phyloP scores from a whole-genome alignment of 2,113 vertebrate species.

The Dipodomys stephensi region DNA sequence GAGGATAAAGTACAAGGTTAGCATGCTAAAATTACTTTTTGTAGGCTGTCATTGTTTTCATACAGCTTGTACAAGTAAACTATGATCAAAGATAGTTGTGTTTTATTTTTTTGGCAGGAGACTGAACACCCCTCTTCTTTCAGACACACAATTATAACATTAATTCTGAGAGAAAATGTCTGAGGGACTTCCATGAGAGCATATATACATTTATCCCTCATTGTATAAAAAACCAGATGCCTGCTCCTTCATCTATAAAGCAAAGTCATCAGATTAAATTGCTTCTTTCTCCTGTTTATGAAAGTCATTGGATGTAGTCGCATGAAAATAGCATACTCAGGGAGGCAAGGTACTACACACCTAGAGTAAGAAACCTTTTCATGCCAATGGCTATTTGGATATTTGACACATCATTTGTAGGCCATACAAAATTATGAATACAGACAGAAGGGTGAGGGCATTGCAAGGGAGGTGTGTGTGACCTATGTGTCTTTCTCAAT shows the following conservation, averaged over 20 bases:
- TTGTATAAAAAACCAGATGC: not conserved
- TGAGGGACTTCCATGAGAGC: not conserved
- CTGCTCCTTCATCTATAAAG: not conserved
- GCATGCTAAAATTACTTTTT: not conserved
- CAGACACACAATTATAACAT: not conserved
- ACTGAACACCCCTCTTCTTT: not conserved
- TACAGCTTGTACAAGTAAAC: not conserved
- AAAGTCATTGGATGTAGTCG: not conserved
- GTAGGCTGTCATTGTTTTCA: not conserved
- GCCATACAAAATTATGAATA: no score
- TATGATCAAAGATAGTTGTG: not conserved
- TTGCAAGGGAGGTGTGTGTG: no score
- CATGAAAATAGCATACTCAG: not conserved
- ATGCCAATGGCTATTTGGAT: no score
- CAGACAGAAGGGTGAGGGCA: no score
- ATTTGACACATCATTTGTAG: no score
- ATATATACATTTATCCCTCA: not conserved
- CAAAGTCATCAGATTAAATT: not conserved
- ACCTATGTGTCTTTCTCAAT: no score
- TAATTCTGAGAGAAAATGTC: not conserved
- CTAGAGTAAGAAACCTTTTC: no score
- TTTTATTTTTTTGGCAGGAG: not conserved
- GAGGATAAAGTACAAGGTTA: not conserved
- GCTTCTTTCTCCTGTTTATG: not conserved
- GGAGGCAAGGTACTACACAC: not conserved